phyloP scores from a whole-genome alignment of 2,888 invertebrate species.

The Ormyrus rosae region DNA sequence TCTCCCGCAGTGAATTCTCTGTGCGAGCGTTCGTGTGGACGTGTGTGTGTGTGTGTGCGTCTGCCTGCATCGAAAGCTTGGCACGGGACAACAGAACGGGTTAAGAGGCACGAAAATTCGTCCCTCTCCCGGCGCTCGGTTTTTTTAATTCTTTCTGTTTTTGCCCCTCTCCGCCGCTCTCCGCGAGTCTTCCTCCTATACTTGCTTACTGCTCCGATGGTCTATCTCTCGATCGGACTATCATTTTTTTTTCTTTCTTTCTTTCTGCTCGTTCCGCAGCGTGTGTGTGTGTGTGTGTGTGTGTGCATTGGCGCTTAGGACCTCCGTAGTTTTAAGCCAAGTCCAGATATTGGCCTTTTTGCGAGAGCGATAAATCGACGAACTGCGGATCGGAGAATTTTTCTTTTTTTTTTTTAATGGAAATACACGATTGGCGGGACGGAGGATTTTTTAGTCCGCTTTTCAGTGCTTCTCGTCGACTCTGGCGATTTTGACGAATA shows the following conservation, averaged over 20 bases:
- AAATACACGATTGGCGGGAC: too few relatives aligned
- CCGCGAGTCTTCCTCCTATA: background rate
- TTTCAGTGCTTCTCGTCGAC: too few relatives aligned
- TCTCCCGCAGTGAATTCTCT: constrained; percentile 13
- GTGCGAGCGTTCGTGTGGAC: background rate
- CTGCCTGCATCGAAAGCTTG: constrained; percentile 20
- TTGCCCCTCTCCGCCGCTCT: background rate
- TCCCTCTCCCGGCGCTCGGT: background rate
- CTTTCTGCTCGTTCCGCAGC: background rate
- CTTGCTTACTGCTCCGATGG: background rate
- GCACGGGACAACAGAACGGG: constrained; percentile 25
- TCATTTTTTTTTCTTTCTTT: too few relatives aligned
- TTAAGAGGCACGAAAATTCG: constrained; percentile 50
- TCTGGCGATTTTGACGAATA: too few relatives aligned
- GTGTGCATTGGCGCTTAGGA: too few relatives aligned
- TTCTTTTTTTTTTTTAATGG: background rate
- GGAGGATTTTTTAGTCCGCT: too few relatives aligned
- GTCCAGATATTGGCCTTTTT: too few relatives aligned
- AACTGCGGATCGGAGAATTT: background rate
- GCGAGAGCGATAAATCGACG: background rate
- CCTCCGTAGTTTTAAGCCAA: too few relatives aligned
- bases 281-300: too few relatives aligned
- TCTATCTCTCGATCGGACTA: too few relatives aligned
- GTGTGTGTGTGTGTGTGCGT: background rate
- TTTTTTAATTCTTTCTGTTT: background rate